A percentile compares a stretch with the other conserved stretches of the same genome.
phyloP scores from a whole-genome alignment of 92 coral and sea anemone species.

The Bergia puertoricense region DNA sequence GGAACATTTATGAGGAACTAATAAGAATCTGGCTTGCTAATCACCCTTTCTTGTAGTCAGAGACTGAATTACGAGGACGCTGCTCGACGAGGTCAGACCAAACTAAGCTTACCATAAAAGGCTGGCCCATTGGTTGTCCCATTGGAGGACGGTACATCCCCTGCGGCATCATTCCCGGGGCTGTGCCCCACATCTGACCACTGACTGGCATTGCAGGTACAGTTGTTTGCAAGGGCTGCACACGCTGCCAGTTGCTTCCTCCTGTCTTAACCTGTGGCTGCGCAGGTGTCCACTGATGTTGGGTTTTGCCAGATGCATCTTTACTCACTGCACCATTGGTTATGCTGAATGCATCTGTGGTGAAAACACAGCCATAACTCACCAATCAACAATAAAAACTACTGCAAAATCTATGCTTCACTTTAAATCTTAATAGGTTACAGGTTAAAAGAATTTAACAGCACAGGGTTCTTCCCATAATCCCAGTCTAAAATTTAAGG shows the following conservation, averaged over 20 bases:
- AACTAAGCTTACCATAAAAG: constrained; percentile 58
- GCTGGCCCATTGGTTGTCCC: constrained; percentile 77
- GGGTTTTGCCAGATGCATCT: constrained; percentile 62
- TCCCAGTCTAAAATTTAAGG: no score
- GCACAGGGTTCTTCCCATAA: no score
- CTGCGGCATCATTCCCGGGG: constrained; percentile 56
- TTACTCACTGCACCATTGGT: constrained; percentile 61
- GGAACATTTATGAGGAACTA: no score
- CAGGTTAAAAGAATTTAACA: no score
- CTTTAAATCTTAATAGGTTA: background rate
- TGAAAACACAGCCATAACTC: background rate
- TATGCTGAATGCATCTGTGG: constrained; percentile 62
- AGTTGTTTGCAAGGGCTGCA: constrained; percentile 62
- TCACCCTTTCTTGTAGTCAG: no score
- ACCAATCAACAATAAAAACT: background rate
- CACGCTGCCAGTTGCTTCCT: constrained; percentile 94
- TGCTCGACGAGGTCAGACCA: no score
- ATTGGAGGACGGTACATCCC: constrained; percentile 67
- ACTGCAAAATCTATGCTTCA: background rate
- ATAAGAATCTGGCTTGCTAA: no score
- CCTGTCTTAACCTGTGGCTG: constrained; percentile 94
- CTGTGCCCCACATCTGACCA: constrained; percentile 53
- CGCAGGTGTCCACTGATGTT: constrained; percentile 96
- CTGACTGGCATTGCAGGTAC: constrained; percentile 59
- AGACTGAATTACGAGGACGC: no score